Evolutionary conservation across 2,888 invertebrate species (phyloP).

Genomic region (Heliconius cydno): DNA sequence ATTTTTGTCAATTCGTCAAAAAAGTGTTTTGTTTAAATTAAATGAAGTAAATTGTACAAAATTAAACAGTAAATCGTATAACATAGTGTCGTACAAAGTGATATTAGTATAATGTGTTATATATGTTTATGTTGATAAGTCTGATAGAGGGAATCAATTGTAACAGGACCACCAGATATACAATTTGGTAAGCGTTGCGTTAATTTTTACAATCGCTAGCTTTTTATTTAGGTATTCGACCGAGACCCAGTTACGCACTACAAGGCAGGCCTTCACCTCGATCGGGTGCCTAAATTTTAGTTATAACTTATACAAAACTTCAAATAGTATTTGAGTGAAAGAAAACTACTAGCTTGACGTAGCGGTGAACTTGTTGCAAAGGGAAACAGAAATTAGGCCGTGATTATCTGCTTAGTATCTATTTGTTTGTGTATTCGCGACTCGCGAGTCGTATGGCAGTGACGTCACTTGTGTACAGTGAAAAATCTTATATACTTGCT

Average conservation of each 20-base stretch:
- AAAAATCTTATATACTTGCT: conserved; percentile 64
- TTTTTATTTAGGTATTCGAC: conserved; percentile 63
- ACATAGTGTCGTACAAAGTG: conserved; percentile 69
- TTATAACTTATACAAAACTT: conserved; percentile 4
- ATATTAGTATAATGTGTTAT: conserved; percentile 74
- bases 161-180: conserved; percentile 61
- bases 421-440: conserved; percentile 64
- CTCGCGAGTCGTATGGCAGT: conserved; percentile 63
- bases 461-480: conserved; percentile 70
- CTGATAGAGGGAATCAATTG: conserved; percentile 62
- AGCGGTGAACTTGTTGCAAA: conserved; percentile 56
- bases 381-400: conserved; percentile 62
- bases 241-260: conserved; percentile 53
- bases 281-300: conserved; percentile 34
- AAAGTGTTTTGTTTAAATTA: conserved; percentile 74
- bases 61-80: conserved; percentile 71
- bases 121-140: conserved; percentile 68
- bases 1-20: conserved; percentile 79
- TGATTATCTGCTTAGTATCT: conserved; percentile 55
- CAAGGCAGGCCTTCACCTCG: conserved; percentile 50
- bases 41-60: conserved; percentile 64
- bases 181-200: conserved; percentile 76
- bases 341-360: conserved; percentile 57
- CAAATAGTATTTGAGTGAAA: conserved; percentile 46
- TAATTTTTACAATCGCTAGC: conserved; percentile 65